A percentile compares a stretch with the other conserved stretches of the same genome.
phyloP scores from a whole-genome alignment of 2,888 invertebrate species.

The Mayetiola destructor region DNA sequence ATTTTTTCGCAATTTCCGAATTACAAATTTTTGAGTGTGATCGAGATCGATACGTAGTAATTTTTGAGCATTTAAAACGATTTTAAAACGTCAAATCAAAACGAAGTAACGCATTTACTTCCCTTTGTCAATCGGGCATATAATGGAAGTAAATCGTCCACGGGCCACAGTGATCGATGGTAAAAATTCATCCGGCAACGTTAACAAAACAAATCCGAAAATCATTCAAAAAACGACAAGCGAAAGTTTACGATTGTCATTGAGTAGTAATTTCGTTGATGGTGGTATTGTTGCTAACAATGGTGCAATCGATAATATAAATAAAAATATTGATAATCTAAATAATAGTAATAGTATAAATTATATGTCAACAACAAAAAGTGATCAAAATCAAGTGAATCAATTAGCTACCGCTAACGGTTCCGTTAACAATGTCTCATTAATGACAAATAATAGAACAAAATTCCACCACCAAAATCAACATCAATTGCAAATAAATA shows the following conservation, averaged over 20 bases:
- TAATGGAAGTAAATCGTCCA: background rate
- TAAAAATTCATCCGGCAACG: too few relatives aligned
- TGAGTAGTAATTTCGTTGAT: slow-evolving; percentile 16
- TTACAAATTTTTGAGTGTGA: too few relatives aligned
- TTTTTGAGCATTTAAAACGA: too few relatives aligned
- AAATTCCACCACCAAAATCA: background rate
- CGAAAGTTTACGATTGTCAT: slow-evolving; percentile 49
- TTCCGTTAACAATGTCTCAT: background rate
- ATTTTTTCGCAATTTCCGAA: too few relatives aligned
- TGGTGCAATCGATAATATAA: slow-evolving; percentile 17
- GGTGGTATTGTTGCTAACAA: slow-evolving; percentile 14
- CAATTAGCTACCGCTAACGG: background rate
- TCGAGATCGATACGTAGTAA: too few relatives aligned
- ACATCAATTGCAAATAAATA: background rate
- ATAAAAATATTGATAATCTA: slow-evolving; percentile 19
- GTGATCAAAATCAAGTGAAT: background rate
- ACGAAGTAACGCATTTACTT: too few relatives aligned
- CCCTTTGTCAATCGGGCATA: too few relatives aligned
- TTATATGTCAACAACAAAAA: too few relatives aligned
- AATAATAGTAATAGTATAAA: slow-evolving; percentile 23
- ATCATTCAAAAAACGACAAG: slow-evolving; percentile 54
- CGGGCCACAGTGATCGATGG: background rate
- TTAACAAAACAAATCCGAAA: slow-evolving; percentile 13
- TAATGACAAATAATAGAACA: slow-evolving; percentile 2
- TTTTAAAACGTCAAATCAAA: too few relatives aligned